phyloP scores from a whole-genome alignment of 2,888 invertebrate species.

The Phaedon cochleariae region DNA sequence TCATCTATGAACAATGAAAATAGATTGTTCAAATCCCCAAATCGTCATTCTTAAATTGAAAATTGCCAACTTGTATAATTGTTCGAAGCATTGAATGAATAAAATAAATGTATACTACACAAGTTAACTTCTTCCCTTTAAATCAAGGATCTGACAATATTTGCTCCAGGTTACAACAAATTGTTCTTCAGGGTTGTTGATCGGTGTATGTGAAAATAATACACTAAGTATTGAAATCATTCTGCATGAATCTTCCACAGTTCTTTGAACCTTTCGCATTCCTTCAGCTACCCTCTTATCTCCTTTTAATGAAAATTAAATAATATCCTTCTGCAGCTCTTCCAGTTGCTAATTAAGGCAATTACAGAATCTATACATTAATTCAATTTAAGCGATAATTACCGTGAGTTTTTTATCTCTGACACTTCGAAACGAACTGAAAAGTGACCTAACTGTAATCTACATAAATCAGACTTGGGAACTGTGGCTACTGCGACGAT shows the following conservation, averaged over 20 bases:
- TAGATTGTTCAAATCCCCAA: too few species aligned
- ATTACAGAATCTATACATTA: slow-evolving; percentile 19
- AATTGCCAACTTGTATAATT: too few species aligned
- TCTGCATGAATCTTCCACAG: neutral
- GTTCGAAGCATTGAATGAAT: too few species aligned
- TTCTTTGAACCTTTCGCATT: neutral
- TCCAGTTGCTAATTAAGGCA: slow-evolving; percentile 17
- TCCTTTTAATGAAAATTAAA: neutral
- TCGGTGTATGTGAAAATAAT: too few species aligned
- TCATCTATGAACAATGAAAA: too few species aligned
- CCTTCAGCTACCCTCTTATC: neutral
- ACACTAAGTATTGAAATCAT: too few species aligned
- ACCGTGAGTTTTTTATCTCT: slow-evolving; percentile 17
- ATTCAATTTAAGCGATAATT: slow-evolving; percentile 21
- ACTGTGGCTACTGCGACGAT: neutral
- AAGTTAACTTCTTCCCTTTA: too few species aligned
- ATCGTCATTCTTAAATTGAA: too few species aligned
- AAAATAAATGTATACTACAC: too few species aligned
- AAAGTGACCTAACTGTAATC: slow-evolving; percentile 19
- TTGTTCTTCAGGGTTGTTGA: too few species aligned
- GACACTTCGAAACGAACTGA: slow-evolving; percentile 19
- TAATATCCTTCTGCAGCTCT: neutral
- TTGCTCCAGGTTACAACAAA: too few species aligned
- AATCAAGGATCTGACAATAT: too few species aligned
- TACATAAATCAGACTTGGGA: slow-evolving; percentile 12